A percentile compares a stretch with the other conserved stretches of the same genome.
These are phyloP conservation scores for Temnothorax ravouxi DNA, from an alignment of 2,888 invertebrate genomes.

Conservation along the genomic window DNA sequence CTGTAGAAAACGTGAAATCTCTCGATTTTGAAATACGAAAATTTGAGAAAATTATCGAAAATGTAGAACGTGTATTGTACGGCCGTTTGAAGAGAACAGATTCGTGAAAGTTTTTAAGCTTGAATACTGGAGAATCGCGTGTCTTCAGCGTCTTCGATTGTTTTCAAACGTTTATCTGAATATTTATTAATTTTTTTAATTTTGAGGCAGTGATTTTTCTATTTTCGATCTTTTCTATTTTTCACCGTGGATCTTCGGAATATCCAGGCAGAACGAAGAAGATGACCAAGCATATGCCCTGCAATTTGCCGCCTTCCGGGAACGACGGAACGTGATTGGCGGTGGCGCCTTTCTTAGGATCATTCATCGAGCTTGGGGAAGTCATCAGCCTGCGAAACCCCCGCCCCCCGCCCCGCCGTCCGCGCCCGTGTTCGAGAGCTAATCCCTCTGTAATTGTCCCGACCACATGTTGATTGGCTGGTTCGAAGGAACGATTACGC, in stretches of 20 bases:
- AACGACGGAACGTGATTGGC: slow-evolving; percentile 46
- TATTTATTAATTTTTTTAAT: neutral
- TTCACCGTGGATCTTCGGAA: neutral
- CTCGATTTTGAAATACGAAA: neutral
- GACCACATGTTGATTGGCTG: slow-evolving; percentile 4
- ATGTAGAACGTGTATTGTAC: neutral
- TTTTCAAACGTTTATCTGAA: neutral
- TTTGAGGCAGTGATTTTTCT: neutral
- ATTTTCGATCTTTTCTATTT: neutral
- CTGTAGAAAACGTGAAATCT: neutral
- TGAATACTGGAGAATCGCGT: neutral
- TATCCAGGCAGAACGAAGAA: neutral
- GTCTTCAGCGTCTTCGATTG: neutral
- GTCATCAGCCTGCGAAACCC: slow-evolving; percentile 66
- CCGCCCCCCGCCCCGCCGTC: too few species aligned
- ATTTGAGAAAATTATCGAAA: too few species aligned
- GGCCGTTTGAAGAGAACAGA: neutral
- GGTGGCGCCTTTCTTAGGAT: slow-evolving; percentile 68
- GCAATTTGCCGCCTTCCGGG: slow-evolving; percentile 50
- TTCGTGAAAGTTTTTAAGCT: neutral
- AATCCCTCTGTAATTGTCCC: slow-evolving; percentile 57
- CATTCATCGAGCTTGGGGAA: slow-evolving; percentile 11
- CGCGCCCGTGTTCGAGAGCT: slow-evolving; percentile 35
- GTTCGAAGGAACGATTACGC: neutral
- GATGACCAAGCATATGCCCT: slow-evolving; percentile 24